These are phyloP conservation scores for Poecilia latipinna DNA, from an alignment of 2,113 vertebrate genomes.

Conservation along the genomic window DNA sequence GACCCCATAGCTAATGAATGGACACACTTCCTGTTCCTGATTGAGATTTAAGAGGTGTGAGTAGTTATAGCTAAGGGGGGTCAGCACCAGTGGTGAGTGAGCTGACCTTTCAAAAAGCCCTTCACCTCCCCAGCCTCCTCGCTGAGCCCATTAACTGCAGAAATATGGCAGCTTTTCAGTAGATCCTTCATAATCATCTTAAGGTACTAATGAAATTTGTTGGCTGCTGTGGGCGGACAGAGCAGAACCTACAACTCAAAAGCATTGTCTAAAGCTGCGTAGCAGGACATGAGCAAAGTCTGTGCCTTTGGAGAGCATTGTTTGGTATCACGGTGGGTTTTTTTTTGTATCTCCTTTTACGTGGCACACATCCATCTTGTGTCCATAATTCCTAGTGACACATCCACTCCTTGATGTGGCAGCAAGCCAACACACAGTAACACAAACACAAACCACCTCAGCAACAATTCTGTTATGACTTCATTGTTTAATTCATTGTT, in stretches of 20 bases:
- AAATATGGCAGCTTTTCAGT: constrained; percentile 62
- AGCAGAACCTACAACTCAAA: constrained; percentile 18
- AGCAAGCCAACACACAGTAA: constrained; percentile 40
- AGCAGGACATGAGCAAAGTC: constrained; percentile 1
- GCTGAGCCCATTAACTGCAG: constrained; percentile 52
- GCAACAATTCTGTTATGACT: too few species aligned
- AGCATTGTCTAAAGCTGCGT: constrained; percentile 9
- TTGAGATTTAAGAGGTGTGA: constrained; percentile 74
- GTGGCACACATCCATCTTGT: constrained; percentile 43
- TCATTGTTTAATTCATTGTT: too few species aligned
- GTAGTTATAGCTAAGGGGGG: constrained; percentile 57
- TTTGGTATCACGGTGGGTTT: constrained; percentile 25
- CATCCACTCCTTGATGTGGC: constrained; percentile 68
- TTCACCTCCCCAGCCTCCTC: constrained; percentile 56
- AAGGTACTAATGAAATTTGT: constrained; percentile 51
- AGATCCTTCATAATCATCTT: constrained; percentile 47
- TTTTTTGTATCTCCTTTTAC: neutral
- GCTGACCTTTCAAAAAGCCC: constrained; percentile 66
- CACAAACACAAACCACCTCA: constrained; percentile 17
- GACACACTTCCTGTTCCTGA: constrained; percentile 52
- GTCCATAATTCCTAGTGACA: constrained; percentile 69
- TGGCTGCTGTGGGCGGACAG: constrained; percentile 11
- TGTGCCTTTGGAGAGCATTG: constrained; percentile 33
- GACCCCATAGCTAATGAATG: constrained; percentile 70
- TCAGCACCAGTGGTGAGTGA: constrained; percentile 58